Evolutionary conservation across 1,140 invertebrate species (phyloP).

Genomic region (Saccostrea echinata): DNA sequence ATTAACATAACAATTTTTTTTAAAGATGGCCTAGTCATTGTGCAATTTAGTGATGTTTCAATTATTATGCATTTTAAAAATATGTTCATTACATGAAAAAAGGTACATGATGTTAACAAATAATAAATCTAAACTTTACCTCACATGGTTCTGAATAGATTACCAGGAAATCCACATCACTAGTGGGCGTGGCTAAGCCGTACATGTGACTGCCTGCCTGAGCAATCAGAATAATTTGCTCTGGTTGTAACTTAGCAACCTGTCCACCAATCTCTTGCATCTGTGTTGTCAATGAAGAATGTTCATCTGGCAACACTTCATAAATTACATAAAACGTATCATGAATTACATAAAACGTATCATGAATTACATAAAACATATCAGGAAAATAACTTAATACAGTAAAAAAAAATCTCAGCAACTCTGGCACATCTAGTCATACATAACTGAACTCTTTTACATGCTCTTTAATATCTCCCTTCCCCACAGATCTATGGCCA

Average conservation of each 20-base stretch:
- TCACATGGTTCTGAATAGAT: slow-evolving; percentile 68
- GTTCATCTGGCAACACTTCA: slow-evolving; percentile 38
- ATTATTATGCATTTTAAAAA: not conserved
- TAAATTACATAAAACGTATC: not conserved
- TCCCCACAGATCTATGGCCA: too few relatives aligned
- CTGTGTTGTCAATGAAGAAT: slow-evolving; percentile 47
- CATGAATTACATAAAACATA: too few relatives aligned
- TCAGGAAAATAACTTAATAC: too few relatives aligned
- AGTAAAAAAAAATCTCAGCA: too few relatives aligned
- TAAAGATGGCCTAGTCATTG: not conserved
- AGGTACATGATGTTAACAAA: too few relatives aligned
- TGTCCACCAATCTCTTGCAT: slow-evolving; percentile 72
- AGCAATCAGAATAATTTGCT: slow-evolving; percentile 73
- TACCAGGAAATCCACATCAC: slow-evolving; percentile 74
- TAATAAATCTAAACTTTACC: slow-evolving; percentile 51
- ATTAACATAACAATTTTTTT: too few relatives aligned
- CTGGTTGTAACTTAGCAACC: slow-evolving; percentile 66
- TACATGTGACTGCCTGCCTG: slow-evolving; percentile 75
- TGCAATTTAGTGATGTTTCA: not conserved
- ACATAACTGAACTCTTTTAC: too few relatives aligned
- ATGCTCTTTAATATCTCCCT: too few relatives aligned
- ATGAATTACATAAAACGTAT: not conserved
- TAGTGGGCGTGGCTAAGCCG: slow-evolving; percentile 71
- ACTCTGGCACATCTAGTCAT: too few relatives aligned
- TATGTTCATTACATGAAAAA: too few relatives aligned